Percentiles rank a stretch among this genome's conserved stretches.
phyloP scores from a whole-genome alignment of 2,888 invertebrate species.

The Tigriopus californicus region DNA sequence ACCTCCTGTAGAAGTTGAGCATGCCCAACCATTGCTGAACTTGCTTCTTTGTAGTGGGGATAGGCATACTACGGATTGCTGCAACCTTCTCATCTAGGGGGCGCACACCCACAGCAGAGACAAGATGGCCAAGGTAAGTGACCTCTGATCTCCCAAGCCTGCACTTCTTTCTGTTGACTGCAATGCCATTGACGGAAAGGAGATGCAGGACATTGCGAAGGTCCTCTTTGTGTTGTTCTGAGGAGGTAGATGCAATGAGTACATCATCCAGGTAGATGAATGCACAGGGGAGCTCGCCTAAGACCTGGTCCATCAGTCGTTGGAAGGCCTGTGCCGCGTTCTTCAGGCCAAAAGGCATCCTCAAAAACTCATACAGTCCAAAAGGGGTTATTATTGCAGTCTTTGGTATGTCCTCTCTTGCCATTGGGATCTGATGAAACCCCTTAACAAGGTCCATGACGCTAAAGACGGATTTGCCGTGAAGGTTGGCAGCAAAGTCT shows the following conservation, averaged over 20 bases:
- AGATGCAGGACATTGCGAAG: neutral
- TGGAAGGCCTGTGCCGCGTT: conserved; percentile 15
- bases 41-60: too few relatives aligned
- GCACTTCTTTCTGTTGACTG: too few relatives aligned
- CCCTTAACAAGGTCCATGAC: conserved; percentile 16
- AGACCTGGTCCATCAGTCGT: conserved; percentile 5
- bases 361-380: conserved; percentile 6
- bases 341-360: conserved; percentile 14
- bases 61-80: too few relatives aligned
- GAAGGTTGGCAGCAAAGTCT: conserved; percentile 14
- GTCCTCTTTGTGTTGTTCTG: neutral
- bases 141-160: too few relatives aligned
- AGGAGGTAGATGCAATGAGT: neutral
- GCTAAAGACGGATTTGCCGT: conserved; percentile 6
- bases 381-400: conserved; percentile 15
- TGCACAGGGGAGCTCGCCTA: neutral
- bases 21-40: too few relatives aligned
- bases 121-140: neutral
- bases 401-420: neutral
- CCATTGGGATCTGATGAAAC: conserved; percentile 13
- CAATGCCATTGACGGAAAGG: too few relatives aligned
- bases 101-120: neutral
- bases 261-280: conserved; percentile 16
- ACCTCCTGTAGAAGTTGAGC: too few relatives aligned
- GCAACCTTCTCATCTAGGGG: too few relatives aligned